Evolutionary conservation across 2,797 vertebrate genomes (phyloP), one percentile per base, ranked within the genome.

Genomic region (Emys orbicularis): DNA sequence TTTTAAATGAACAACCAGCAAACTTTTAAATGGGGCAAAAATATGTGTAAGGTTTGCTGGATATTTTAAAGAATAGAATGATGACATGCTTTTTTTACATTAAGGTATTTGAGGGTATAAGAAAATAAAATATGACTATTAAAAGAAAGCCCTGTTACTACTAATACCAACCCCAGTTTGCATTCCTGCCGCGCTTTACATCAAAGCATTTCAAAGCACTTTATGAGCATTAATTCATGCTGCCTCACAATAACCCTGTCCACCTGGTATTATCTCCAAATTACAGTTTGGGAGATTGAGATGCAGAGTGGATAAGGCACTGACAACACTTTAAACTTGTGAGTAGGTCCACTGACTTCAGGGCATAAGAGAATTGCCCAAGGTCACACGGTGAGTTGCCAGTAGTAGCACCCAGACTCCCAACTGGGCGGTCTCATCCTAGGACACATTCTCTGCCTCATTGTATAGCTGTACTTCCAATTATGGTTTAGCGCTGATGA

Each of bases 391-490:
- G 79, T 92, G 95, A 96, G 90, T 91, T 89, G 3, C 19, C 68
- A 72, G 10, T 41, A 3, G 15, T 37, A 68, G 34, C 16, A 68
- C 68, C 37, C 68, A 23, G 68, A 37, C 34, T n/a, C 90, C 72
- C 96, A 93, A 94, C 94, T 89, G 95, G 89, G 79, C 4, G 27
- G 83, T 96, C 91, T 93, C 90, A 86, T 91, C 95, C 90, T 89
- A 94, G 92, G 95, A 86, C 90, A 76, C 96, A 96, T 97, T 97
- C 95, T 89, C 79, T 97, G 90, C 94, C 94, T 65, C 80, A 72
- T 18, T 7, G 89, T 77, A 2, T 94, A 82, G 94, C 96, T 97
- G 96, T 94, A 96, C 96, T 96, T 97, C 96, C 86, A 97, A 94
- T 96, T 95, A 96, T 92, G 94, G 90, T 87, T 4, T 87, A 93